Percentiles rank a stretch among this genome's conserved stretches.
These are phyloP conservation scores for Champsocephalus esox DNA, from an alignment of 2,797 vertebrate genomes.

Conservation along the genomic window DNA sequence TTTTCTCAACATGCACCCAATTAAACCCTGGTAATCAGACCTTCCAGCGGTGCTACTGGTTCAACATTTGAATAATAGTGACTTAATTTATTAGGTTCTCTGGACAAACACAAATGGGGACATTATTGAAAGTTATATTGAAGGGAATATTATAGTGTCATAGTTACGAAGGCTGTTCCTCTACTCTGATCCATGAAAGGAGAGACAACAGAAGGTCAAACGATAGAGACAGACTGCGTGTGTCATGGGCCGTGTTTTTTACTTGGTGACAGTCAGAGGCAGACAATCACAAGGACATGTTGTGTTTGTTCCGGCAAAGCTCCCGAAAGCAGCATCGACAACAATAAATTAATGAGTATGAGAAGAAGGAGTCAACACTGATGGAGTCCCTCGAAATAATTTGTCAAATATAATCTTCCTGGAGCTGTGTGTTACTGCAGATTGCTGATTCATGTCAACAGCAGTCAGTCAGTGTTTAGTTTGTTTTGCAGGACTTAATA, in stretches of 20 bases:
- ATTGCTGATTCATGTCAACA: constrained; percentile 20
- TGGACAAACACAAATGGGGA: background rate
- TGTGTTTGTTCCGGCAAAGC: constrained; percentile 37
- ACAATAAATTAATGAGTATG: constrained; percentile 35
- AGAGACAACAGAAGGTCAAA: constrained; percentile 18
- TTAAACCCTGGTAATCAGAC: constrained; percentile 26
- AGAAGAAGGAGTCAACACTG: constrained; percentile 30
- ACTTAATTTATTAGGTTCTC: background rate
- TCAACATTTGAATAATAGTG: constrained; percentile 15
- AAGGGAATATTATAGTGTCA: background rate
- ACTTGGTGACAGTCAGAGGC: constrained; percentile 29
- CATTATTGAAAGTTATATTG: background rate
- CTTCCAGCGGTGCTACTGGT: constrained; percentile 4
- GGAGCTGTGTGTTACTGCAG: constrained; percentile 4
- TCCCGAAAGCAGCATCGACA: constrained; percentile 43
- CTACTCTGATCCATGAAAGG: constrained; percentile 14
- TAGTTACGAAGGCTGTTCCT: constrained; percentile 7
- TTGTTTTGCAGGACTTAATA: constrained; percentile 39
- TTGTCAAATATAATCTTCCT: constrained; percentile 24
- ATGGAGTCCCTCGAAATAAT: constrained; percentile 34
- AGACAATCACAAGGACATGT: constrained; percentile 39
- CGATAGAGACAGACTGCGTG: background rate
- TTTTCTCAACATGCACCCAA: constrained; percentile 39
- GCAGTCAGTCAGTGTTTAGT: constrained; percentile 37
- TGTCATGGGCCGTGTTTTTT: constrained; percentile 32